A percentile compares a stretch with the other conserved stretches of the same genome.
Conservation (phyloP, 1,140 invertebrate genomes). For the Nomia melanderi region DNA sequence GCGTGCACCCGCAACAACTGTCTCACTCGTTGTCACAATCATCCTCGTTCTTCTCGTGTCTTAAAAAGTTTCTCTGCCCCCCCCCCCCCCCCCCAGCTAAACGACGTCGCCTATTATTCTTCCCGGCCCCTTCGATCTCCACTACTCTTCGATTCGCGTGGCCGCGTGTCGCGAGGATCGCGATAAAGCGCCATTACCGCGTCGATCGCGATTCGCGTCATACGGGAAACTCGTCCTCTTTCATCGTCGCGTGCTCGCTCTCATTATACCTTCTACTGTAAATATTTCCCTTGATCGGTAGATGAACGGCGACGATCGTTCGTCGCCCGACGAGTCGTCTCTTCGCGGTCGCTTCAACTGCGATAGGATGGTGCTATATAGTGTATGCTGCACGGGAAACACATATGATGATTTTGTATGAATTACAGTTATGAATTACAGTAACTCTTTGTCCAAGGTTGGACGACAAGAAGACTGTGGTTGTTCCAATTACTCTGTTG, state of each 20-base stretch:
- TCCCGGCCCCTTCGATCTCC: background rate
- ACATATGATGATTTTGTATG: no score
- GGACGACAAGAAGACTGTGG: no score
- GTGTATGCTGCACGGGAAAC: no score
- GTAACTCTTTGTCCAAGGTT: no score
- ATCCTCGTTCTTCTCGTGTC: conserved; percentile 24
- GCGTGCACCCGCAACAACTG: conserved; percentile 5
- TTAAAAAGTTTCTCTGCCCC: conserved; percentile 18
- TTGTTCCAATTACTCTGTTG: no score
- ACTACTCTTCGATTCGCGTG: conserved; percentile 5
- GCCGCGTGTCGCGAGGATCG: conserved; percentile 37
- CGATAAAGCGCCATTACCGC: conserved; percentile 61
- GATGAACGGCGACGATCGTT: background rate
- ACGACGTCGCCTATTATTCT: no score
- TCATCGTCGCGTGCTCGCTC: conserved; percentile 46
- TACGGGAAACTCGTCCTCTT: conserved; percentile 35
- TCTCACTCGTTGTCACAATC: conserved; percentile 37
- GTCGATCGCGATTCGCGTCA: conserved; percentile 54
- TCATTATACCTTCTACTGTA: conserved; percentile 44
- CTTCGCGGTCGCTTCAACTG: background rate
- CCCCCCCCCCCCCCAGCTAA: background rate
- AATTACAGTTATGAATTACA: no score
- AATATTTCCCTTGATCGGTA: conserved; percentile 26
- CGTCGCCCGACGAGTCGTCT: background rate
- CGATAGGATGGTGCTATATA: background rate